Conservation (phyloP, 2,888 invertebrate genomes). For the Neoitamus cyanurus region DNA sequence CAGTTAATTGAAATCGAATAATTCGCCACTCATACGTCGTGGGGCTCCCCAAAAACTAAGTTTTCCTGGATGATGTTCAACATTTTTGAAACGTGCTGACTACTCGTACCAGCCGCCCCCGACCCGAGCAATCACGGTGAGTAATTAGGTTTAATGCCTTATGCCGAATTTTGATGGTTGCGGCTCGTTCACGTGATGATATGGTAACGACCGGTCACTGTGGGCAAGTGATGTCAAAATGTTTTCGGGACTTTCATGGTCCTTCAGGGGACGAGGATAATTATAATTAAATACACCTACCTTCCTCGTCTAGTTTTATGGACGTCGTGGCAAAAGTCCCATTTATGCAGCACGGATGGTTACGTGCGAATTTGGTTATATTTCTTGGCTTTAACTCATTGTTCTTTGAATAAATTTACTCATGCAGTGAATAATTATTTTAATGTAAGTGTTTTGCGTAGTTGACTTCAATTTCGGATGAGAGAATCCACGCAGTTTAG, state of each 20-base stretch:
- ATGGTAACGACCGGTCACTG: not conserved
- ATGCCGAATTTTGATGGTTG: conserved; percentile 3
- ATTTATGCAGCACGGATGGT: not conserved
- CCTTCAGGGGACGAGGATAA: not conserved
- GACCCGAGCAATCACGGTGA: not conserved
- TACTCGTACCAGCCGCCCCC: not conserved
- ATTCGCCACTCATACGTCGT: not conserved
- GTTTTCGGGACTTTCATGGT: not conserved
- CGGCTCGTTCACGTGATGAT: not conserved
- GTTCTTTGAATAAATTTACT: no score
- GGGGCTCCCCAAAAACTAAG: not conserved
- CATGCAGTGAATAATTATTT: no score
- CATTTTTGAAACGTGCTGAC: not conserved
- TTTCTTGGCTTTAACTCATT: not conserved
- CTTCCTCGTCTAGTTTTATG: not conserved
- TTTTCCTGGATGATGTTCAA: not conserved
- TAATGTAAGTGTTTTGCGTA: no score
- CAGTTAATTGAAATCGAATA: conserved; percentile 44
- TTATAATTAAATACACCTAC: not conserved
- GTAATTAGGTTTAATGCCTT: conserved; percentile 19
- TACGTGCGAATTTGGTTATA: not conserved
- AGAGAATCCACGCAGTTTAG: no score
- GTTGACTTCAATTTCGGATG: no score
- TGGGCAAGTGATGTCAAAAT: not conserved
- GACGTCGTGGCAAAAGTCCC: not conserved